Evolutionary conservation across 2,113 vertebrate genomes (phyloP).

Genomic region (Mustela nigripes): DNA sequence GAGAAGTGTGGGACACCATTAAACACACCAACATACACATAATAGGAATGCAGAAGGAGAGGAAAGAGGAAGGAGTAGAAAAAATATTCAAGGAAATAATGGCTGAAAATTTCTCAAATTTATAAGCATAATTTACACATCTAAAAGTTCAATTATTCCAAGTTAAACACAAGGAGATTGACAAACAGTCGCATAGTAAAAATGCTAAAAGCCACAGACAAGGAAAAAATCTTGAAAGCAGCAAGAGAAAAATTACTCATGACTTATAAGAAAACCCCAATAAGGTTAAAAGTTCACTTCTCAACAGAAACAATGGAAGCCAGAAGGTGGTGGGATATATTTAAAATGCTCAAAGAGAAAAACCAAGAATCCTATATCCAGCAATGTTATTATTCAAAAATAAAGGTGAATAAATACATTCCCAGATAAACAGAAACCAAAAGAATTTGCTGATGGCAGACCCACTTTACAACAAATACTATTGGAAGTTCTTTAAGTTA

Average conservation of each 20-base stretch:
- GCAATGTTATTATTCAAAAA: neutral
- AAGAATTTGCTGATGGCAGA: neutral
- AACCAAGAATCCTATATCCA: conserved; percentile 16
- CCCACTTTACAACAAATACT: neutral
- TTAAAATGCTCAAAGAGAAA: neutral
- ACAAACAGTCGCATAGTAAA: neutral
- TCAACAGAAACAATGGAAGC: neutral
- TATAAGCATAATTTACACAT: neutral
- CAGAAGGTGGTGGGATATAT: neutral
- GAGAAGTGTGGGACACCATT: neutral
- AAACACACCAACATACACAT: neutral
- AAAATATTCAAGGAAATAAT: neutral
- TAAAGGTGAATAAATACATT: neutral
- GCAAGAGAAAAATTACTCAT: neutral
- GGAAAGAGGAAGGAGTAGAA: neutral
- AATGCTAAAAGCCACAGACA: neutral
- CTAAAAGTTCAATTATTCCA: neutral
- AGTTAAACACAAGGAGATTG: neutral
- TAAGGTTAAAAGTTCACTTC: neutral
- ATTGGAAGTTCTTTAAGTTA: neutral
- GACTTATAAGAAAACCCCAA: neutral
- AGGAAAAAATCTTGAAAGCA: neutral
- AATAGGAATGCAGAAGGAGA: neutral
- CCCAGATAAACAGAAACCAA: neutral
- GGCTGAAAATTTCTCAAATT: neutral